phyloP scores from a whole-genome alignment of 2,113 vertebrate species.

The Phycodurus eques region DNA sequence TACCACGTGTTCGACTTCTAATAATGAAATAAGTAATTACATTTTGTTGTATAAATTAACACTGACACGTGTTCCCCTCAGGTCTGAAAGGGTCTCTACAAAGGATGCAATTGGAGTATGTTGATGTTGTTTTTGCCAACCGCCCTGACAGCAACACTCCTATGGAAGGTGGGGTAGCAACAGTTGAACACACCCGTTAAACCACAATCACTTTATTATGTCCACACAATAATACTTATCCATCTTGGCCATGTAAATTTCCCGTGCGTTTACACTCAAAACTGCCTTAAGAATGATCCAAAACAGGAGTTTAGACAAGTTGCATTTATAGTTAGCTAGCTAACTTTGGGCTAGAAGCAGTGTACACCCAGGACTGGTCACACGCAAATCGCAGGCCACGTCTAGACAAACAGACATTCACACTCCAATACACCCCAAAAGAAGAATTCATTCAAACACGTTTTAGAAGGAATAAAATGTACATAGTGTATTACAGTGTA shows the following conservation, averaged over 20 bases:
- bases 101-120: conserved; percentile 94
- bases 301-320: no score
- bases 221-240: background rate
- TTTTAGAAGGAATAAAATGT: no score
- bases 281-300: no score
- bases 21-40: background rate
- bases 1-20: background rate
- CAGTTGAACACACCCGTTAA: background rate
- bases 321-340: no score
- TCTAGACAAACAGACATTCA: no score
- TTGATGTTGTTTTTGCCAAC: conserved; percentile 97
- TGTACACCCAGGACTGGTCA: no score
- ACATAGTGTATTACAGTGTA: no score
- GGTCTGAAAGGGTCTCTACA: conserved; percentile 93
- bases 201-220: background rate
- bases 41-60: background rate
- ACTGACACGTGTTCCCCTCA: conserved; percentile 38
- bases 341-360: no score
- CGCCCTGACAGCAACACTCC: conserved; percentile 94
- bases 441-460: no score
- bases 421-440: no score
- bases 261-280: no score
- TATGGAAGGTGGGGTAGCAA: conserved; percentile 89
- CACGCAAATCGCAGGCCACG: no score
- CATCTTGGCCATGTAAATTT: background rate